Conservation (phyloP, 1,140 invertebrate species). For the Bombus pascuorum region DNA sequence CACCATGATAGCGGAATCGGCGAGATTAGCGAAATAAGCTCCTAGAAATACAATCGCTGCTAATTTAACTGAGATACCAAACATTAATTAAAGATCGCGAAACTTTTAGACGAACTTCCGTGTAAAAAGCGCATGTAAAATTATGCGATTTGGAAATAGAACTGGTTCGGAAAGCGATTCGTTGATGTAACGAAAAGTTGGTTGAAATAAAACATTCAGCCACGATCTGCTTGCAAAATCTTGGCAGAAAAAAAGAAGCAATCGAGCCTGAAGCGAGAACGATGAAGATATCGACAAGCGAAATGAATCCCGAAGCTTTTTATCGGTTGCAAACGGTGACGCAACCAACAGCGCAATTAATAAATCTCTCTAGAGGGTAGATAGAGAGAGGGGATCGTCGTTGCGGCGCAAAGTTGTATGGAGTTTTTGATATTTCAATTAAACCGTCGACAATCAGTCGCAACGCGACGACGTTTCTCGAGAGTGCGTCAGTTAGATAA, state of each 20-base stretch:
- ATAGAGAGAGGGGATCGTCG: slow-evolving; percentile 3
- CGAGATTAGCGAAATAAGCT: not conserved
- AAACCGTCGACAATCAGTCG: not conserved
- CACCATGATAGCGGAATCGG: not conserved
- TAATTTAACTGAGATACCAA: not conserved
- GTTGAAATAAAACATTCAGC: not conserved
- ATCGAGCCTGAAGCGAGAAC: not conserved
- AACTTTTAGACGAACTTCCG: not conserved
- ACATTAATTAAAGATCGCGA: not conserved
- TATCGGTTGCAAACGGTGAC: slow-evolving; percentile 21
- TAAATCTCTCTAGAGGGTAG: slow-evolving; percentile 27
- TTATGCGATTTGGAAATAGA: not conserved
- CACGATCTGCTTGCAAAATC: not conserved
- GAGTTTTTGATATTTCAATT: slow-evolving; percentile 26
- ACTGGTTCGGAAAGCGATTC: too few relatives aligned
- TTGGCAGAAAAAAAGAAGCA: not conserved
- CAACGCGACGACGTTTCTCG: slow-evolving; percentile 13
- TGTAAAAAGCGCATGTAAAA: not conserved
- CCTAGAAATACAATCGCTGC: too few relatives aligned
- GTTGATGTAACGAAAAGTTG: not conserved
- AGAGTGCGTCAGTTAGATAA: slow-evolving; percentile 57
- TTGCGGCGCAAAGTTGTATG: not conserved
- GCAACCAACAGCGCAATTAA: slow-evolving; percentile 30
- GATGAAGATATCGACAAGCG: not conserved
- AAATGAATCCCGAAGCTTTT: slow-evolving; percentile 16